Evolutionary conservation across 1,140 invertebrate genomes (phyloP), one percentile per base, ranked within the genome.

Genomic region (Agrypnia vestita): DNA sequence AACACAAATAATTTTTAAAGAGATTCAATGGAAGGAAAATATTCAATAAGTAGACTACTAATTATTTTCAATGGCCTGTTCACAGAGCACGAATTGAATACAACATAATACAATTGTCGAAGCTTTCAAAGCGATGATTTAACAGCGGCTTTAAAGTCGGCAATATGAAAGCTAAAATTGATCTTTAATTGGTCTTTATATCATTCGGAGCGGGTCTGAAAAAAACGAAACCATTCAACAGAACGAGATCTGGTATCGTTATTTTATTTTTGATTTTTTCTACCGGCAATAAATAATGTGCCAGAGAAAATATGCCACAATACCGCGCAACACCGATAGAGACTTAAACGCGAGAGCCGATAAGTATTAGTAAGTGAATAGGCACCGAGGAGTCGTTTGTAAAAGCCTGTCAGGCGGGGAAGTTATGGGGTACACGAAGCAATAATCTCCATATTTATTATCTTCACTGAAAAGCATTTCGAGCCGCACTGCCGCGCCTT

Each of bases 371-470:
- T 71, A 71, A 71, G 64, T 71, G 64, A 71, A 71, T 71, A 71
- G 17, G 56, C 55, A 12, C 59, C 64, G 13, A 47, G 47, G 0
- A 78, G 76, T 53, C 74, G 61, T 72, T 78, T 69, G 76, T 78
- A 62, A 71, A 35, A 15, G 67, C 15, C 64, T 72, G 77, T 79
- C 77, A 72, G 51, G 43, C 44, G 49, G 51, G 56, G 25, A 79
- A 79, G 77, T 79, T 73, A 79, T 72, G 56, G 67, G 25, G 67
- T 56, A 72, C 67, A 79, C 77, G 77, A 79, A 71, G 77, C 77
- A 71, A 79, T 79, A 79, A 79, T 79, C 77, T 72, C 64, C 51
- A 72, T 72, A 79, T 79, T 79, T 79, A 79, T 79, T 79, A 43
- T 72, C 35, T 46, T 55, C 35, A 71, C 15, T 61, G 56, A 44